Conservation (phyloP, 2,113 vertebrate genomes). For the Alectura lathami region DNA sequence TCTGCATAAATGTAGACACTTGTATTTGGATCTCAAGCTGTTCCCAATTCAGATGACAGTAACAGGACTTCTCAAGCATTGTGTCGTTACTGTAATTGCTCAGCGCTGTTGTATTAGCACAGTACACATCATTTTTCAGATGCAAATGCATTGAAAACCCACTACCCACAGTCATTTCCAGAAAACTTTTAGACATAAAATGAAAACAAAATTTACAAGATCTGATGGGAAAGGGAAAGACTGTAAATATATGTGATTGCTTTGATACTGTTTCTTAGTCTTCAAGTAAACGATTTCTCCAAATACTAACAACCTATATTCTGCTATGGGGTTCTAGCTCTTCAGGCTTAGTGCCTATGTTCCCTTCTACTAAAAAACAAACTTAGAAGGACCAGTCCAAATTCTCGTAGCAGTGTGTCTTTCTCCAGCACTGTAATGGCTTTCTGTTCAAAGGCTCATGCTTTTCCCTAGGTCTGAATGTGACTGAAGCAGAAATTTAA, state of each 20-base stretch:
- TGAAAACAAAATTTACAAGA: not conserved
- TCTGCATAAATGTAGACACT: not conserved
- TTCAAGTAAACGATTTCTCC: not conserved
- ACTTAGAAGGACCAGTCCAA: not conserved
- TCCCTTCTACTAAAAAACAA: not conserved
- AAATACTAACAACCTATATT: not conserved
- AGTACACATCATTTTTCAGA: not conserved
- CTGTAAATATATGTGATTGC: not conserved
- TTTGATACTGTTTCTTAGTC: not conserved
- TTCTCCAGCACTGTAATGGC: not conserved
- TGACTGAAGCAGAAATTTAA: not conserved
- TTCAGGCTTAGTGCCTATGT: not conserved
- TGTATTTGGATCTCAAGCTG: not conserved
- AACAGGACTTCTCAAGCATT: not conserved
- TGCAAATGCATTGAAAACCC: not conserved
- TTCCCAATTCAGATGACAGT: not conserved
- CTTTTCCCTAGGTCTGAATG: not conserved
- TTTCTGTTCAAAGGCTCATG: not conserved
- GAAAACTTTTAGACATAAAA: not conserved
- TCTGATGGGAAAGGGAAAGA: not conserved
- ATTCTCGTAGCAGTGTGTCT: not conserved
- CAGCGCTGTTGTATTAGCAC: not conserved
- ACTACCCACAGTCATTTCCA: not conserved
- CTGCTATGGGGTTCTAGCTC: not conserved
- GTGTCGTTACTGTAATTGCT: not conserved